These are phyloP conservation scores for Kryphioiulus occultus DNA, from an alignment of 2,888 invertebrate genomes.

Conservation along the genomic window DNA sequence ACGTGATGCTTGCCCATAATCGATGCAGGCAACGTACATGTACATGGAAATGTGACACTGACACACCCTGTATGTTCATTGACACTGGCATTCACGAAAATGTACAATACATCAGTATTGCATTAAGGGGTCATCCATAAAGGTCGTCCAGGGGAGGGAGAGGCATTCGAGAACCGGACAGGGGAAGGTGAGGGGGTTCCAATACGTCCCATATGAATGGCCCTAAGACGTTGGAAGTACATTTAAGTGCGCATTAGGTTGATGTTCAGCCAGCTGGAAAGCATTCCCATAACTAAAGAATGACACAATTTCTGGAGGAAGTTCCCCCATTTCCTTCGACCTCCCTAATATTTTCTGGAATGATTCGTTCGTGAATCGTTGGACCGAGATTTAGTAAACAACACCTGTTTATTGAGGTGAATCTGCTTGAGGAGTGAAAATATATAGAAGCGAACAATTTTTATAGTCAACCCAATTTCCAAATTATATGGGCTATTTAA, in stretches of 20 bases:
- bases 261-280: background rate
- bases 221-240: too few species aligned
- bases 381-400: background rate
- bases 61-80: too few species aligned
- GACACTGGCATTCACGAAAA: background rate
- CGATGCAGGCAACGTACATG: background rate
- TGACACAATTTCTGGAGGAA: background rate
- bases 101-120: background rate
- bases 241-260: background rate
- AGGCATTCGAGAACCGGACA: too few species aligned
- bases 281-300: constrained; percentile 5
- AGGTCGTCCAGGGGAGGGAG: too few species aligned
- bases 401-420: constrained; percentile 12
- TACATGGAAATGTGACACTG: too few species aligned
- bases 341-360: background rate
- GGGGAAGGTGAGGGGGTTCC: too few species aligned
- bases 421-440: background rate
- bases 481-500: background rate
- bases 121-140: too few species aligned
- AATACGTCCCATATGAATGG: too few species aligned
- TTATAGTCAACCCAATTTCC: background rate
- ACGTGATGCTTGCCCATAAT: too few species aligned
- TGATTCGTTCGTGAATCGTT: background rate
- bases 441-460: background rate
- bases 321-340: background rate